Base-by-base conservation (phyloP, 2,888 invertebrate species). In the Cancer borealis region DNA sequence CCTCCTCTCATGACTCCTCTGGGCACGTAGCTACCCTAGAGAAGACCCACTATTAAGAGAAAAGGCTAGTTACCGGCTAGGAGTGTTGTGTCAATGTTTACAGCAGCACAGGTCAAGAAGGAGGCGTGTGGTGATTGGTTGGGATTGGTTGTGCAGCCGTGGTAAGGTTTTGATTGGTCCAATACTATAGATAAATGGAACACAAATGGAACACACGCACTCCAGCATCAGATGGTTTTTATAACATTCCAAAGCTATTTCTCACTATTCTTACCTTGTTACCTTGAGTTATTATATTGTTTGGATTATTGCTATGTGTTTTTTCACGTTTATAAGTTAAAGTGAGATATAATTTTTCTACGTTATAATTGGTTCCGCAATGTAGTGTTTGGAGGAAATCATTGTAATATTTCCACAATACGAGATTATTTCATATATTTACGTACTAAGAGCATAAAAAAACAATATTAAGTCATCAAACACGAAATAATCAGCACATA, bases 41-140 rank as follows among this genome's bases (percentile, higher is more conserved):
- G 14, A 30, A n/a, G 45, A n/a, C 8, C 21, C 47, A 91, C 39
- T 79, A 87, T 14, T 3, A 6, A 14, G 30, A 49, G 10, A 92
- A 89, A 79, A 88, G 46, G 45, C 12, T 26, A 92, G 94, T 94
- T 94, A 94, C 94, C 94, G 94, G 94, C 92, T 90, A 60, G 92
- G 47, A 91, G 84, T 92, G 92, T 92, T 66, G 92, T 87, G 46
- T 84, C 94, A 94, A 94, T 94, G 94, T 94, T 94, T 94, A 94
- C 94, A 94, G 94, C 92, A 90, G 91, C 94, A 92, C 94, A 94
- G 91, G 94, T 94, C 92, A 94, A 92, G 94, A 60, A 46, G 87
- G 91, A 92, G 92, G 92, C 49, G 17, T 21, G 8, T 30, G 47
- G 30, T 87, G 90, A 94, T 94, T 94, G 94, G 94, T 84, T 21